These are phyloP conservation scores for Helobdella robusta DNA, from an alignment of 2,888 invertebrate species.

Conservation along the genomic window DNA sequence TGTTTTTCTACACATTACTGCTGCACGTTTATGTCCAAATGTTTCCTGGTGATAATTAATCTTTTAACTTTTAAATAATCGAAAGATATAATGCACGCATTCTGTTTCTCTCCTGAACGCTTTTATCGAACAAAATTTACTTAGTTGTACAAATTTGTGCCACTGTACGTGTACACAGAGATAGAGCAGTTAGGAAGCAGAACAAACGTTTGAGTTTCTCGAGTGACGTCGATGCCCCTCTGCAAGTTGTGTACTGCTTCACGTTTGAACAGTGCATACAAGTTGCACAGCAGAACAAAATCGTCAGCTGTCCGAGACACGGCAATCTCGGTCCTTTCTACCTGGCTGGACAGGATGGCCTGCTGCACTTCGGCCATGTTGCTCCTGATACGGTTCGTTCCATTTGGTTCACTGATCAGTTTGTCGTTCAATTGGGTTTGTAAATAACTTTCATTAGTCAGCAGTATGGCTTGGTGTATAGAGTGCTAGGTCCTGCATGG, in stretches of 20 bases:
- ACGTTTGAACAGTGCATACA: slow-evolving; percentile 89
- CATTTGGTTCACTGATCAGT: neutral
- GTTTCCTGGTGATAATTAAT: too few species aligned
- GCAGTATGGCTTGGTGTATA: too few species aligned
- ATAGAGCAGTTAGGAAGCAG: too few species aligned
- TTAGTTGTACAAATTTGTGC: too few species aligned
- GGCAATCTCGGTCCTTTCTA: slow-evolving; percentile 57
- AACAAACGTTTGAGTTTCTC: neutral
- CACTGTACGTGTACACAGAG: too few species aligned
- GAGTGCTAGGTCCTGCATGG: too few species aligned
- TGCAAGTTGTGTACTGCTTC: slow-evolving; percentile 32
- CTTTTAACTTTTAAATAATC: too few species aligned
- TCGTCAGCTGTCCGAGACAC: slow-evolving; percentile 71
- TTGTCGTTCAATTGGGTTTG: neutral
- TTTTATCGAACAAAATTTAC: too few species aligned
- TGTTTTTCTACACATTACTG: too few species aligned
- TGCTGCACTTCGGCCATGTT: slow-evolving; percentile 59
- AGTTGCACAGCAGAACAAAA: slow-evolving; percentile 65
- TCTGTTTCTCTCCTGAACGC: too few species aligned
- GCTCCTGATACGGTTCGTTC: slow-evolving; percentile 76
- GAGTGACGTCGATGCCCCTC: slow-evolving; percentile 8
- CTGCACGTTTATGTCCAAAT: too few species aligned
- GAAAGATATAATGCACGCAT: too few species aligned
- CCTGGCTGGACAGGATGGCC: slow-evolving; percentile 39
- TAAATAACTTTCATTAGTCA: neutral